A percentile compares a stretch with the other conserved stretches of the same genome.
phyloP scores from a whole-genome alignment of 2,797 vertebrate genomes.

The Argyrosomus regius region DNA sequence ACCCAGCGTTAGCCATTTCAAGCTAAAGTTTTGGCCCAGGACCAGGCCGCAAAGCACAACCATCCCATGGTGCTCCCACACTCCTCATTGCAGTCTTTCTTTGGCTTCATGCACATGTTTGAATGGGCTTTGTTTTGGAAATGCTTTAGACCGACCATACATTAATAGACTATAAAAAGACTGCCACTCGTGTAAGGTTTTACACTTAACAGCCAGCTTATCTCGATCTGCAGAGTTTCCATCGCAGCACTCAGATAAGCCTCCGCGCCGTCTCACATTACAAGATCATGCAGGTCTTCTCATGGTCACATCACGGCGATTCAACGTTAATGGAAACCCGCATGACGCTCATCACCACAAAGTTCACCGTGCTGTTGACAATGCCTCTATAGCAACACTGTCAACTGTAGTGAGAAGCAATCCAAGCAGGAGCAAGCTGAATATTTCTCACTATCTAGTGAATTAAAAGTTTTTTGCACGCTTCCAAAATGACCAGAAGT shows the following conservation, averaged over 20 bases:
- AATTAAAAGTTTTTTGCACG: conserved; percentile 34
- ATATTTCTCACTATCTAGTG: conserved; percentile 36
- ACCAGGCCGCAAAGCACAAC: conserved; percentile 64
- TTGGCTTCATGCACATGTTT: conserved; percentile 22
- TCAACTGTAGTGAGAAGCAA: conserved; percentile 32
- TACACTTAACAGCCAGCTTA: conserved; percentile 68
- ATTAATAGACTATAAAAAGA: conserved; percentile 74
- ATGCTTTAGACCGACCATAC: conserved; percentile 60
- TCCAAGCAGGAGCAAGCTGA: conserved; percentile 20
- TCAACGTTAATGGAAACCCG: conserved; percentile 57
- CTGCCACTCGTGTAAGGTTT: conserved; percentile 62
- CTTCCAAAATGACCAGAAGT: conserved; percentile 13
- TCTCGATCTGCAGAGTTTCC: conserved; percentile 73
- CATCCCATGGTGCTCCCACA: conserved; percentile 33
- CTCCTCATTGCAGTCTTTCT: conserved; percentile 12
- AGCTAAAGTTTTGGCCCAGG: conserved; percentile 53
- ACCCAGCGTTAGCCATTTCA: conserved; percentile 52
- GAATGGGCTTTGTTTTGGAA: conserved; percentile 70
- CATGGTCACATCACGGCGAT: conserved; percentile 52
- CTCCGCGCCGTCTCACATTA: conserved; percentile 56
- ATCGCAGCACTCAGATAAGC: conserved; percentile 65
- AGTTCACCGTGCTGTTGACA: conserved; percentile 61
- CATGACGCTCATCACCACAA: conserved; percentile 21
- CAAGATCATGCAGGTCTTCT: conserved; percentile 62
- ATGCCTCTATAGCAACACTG: conserved; percentile 63